phyloP scores from a whole-genome alignment of 2,113 vertebrate genomes.

The Campylorhamphus procurvoides region DNA sequence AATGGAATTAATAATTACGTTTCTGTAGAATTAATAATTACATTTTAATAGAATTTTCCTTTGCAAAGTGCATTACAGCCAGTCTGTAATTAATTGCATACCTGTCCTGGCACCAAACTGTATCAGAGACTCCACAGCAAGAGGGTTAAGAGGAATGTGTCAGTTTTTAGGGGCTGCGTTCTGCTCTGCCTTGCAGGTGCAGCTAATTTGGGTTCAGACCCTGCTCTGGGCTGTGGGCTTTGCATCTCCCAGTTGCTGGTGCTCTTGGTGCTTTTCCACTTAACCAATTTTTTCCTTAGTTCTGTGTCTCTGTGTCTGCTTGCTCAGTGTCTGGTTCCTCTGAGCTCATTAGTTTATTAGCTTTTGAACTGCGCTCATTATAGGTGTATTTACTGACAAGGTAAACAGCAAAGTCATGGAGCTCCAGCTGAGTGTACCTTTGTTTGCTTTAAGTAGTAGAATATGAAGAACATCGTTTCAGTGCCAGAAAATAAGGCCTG shows the following conservation, averaged over 20 bases:
- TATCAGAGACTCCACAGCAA: neutral
- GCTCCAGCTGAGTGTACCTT: neutral
- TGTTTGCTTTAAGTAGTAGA: neutral
- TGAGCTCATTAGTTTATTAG: neutral
- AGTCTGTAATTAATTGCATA: neutral
- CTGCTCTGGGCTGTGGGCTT: neutral
- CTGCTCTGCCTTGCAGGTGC: accelerated
- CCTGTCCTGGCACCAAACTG: neutral
- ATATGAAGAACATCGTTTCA: neutral
- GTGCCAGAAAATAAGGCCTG: neutral
- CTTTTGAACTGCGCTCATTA: neutral
- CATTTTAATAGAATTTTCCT: neutral
- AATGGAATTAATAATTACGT: neutral
- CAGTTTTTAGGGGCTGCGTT: neutral
- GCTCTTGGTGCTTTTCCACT: neutral
- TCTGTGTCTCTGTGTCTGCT: neutral
- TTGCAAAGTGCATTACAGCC: neutral
- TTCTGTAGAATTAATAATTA: neutral
- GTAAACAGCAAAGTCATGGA: neutral
- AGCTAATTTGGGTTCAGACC: neutral
- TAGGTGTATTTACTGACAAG: neutral
- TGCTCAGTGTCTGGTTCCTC: neutral
- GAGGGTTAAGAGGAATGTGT: neutral
- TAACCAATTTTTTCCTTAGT: neutral
- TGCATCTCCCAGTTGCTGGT: neutral